Conservation (phyloP, 2,113 vertebrate species). For the Hippoglossus stenolepis region DNA sequence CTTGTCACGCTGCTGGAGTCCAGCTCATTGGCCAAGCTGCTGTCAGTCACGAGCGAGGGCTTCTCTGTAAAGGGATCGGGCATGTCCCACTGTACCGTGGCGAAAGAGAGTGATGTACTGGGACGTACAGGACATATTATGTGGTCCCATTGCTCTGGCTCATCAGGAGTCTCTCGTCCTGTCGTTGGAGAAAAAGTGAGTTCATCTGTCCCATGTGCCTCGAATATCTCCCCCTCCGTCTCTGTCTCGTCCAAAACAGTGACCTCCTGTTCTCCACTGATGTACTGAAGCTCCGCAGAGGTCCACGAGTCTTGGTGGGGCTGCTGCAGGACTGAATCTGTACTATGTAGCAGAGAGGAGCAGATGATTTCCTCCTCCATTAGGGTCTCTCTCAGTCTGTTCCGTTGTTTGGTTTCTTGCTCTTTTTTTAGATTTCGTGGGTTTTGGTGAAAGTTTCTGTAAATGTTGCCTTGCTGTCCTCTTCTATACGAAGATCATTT, state of each 20-base stretch:
- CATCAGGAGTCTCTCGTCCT: slow-evolving; percentile 21
- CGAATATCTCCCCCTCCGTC: slow-evolving; percentile 1
- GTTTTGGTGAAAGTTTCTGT: slow-evolving; percentile 21
- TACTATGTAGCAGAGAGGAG: slow-evolving; percentile 39
- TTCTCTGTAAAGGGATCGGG: slow-evolving; percentile 43
- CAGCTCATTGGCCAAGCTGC: slow-evolving; percentile 49
- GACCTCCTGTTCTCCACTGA: slow-evolving; percentile 35
- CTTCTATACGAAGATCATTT: slow-evolving; percentile 24
- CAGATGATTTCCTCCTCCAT: slow-evolving; percentile 71
- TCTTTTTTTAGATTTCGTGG: neutral
- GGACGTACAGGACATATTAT: slow-evolving; percentile 54
- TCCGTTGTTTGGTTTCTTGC: neutral
- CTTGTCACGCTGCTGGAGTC: slow-evolving; percentile 21
- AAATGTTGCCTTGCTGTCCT: slow-evolving; percentile 14
- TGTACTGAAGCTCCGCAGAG: slow-evolving; percentile 23
- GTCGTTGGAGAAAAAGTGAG: neutral
- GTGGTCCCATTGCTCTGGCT: slow-evolving; percentile 62
- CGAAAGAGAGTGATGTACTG: slow-evolving; percentile 58
- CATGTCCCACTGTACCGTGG: slow-evolving; percentile 81
- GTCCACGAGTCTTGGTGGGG: slow-evolving; percentile 35
- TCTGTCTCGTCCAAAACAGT: slow-evolving; percentile 12
- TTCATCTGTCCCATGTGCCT: neutral
- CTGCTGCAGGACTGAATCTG: slow-evolving; percentile 33
- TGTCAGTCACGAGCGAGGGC: slow-evolving; percentile 34
- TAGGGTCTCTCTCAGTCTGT: slow-evolving; percentile 25